A percentile compares a stretch with the other conserved stretches of the same genome.
These are phyloP conservation scores for Ricordea florida DNA, from an alignment of 92 coral and sea anemone genomes.

Conservation along the genomic window DNA sequence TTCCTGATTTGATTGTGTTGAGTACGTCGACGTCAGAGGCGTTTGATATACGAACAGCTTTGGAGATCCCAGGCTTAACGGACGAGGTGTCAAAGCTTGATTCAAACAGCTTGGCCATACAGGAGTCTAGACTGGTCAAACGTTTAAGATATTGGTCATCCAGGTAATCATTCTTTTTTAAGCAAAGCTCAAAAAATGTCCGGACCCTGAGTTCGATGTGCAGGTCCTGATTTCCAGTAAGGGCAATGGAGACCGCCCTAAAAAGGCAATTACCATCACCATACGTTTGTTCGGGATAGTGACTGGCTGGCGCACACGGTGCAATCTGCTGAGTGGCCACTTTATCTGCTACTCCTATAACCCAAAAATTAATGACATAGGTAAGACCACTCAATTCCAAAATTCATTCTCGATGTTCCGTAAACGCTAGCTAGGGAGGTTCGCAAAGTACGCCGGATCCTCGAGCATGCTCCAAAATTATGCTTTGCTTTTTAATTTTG, in stretches of 20 bases:
- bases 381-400: conserved; percentile 1
- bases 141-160: conserved; percentile 26
- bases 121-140: conserved; percentile 37
- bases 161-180: conserved; percentile 25
- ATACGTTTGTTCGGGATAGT: conserved; percentile 15
- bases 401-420: background rate
- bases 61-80: conserved; percentile 10
- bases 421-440: background rate
- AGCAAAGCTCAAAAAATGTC: conserved; percentile 50
- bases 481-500: conserved; percentile 1
- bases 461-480: conserved; percentile 20
- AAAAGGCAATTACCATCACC: conserved; percentile 32
- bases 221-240: conserved; percentile 35
- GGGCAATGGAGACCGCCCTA: conserved; percentile 27
- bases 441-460: conserved; percentile 9
- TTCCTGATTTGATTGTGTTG: conserved; percentile 30
- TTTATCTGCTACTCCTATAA: conserved; percentile 16
- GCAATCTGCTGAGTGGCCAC: conserved; percentile 30
- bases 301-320: conserved; percentile 15
- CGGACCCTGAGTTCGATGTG: conserved; percentile 48
- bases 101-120: conserved; percentile 14
- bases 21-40: conserved; percentile 30
- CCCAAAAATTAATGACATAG: conserved; percentile 5
- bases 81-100: conserved; percentile 49
- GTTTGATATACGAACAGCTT: conserved; percentile 16